Percentiles rank a stretch among this genome's conserved stretches.
Evolutionary conservation across 2,797 vertebrate genomes (phyloP).

Genomic region (Phataginus tetradactyla): DNA sequence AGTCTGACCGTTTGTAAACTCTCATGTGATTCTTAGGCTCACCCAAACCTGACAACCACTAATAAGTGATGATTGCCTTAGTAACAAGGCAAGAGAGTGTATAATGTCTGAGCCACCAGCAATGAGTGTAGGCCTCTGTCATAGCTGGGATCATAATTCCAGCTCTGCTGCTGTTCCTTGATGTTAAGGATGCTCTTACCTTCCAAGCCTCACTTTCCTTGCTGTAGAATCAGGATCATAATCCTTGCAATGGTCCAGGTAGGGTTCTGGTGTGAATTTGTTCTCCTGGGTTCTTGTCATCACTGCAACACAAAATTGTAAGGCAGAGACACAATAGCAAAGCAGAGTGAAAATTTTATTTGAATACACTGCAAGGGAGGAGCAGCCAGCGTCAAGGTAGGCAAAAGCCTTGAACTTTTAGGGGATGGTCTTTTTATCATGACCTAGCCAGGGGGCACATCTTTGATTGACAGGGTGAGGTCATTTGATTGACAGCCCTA

Average conservation of each 20-base stretch:
- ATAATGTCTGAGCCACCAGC: neutral
- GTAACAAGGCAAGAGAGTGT: neutral
- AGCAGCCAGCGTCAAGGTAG: no score
- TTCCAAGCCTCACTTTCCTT: neutral
- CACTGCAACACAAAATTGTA: no score
- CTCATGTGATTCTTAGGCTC: neutral
- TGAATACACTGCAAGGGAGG: no score
- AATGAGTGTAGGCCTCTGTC: neutral
- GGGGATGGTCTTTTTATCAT: no score
- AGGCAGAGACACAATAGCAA: no score
- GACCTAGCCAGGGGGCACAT: no score
- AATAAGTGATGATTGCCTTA: neutral
- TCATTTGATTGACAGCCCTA: no score
- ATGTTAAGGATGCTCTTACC: neutral
- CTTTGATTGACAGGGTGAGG: no score
- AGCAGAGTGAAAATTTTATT: no score
- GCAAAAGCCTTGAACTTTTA: no score
- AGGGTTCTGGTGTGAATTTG: neutral
- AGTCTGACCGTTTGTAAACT: neutral
- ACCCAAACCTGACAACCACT: neutral
- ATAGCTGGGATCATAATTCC: neutral
- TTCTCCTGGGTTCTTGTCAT: no score
- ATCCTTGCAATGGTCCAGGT: neutral
- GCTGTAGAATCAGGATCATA: neutral
- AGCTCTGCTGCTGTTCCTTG: neutral